Conservation (phyloP, 2,888 invertebrate genomes). For the Eupsilia transversa region DNA sequence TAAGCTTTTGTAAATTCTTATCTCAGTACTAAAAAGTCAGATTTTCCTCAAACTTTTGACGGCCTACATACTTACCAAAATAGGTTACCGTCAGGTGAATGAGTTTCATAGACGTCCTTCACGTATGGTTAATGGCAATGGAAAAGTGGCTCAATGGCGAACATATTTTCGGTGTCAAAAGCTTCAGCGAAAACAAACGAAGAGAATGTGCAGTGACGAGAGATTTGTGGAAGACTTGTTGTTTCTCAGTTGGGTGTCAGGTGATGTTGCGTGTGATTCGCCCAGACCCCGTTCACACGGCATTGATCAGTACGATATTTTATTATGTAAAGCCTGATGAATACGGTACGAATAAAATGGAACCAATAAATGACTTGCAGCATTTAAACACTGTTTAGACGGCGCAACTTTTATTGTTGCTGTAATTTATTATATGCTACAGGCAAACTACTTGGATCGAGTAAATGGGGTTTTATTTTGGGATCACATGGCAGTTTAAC, state of each 20-base stretch:
- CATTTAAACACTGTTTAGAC: neutral
- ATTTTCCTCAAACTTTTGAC: neutral
- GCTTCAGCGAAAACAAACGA: constrained; percentile 60
- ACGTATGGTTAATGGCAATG: constrained; percentile 42
- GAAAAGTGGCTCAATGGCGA: constrained; percentile 65
- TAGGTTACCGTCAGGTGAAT: constrained; percentile 52
- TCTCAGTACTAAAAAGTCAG: neutral
- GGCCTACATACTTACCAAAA: constrained; percentile 39
- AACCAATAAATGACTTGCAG: neutral
- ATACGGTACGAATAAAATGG: neutral
- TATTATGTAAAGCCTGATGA: neutral
- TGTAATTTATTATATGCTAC: neutral
- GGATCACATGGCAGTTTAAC: neutral
- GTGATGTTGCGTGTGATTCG: constrained; percentile 50
- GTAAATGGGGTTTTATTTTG: neutral
- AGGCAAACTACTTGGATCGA: neutral
- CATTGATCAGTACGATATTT: constrained; percentile 11
- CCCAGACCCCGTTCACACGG: constrained; percentile 4
- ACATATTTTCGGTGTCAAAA: constrained; percentile 65
- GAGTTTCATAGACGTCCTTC: constrained; percentile 60
- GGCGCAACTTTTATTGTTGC: neutral
- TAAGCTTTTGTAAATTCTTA: neutral
- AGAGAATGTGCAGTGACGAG: constrained; percentile 61
- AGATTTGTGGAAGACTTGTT: constrained; percentile 59
- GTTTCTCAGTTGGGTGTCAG: constrained; percentile 46